phyloP scores from a whole-genome alignment of 2,113 vertebrate species.

The Nettapus auritus region DNA sequence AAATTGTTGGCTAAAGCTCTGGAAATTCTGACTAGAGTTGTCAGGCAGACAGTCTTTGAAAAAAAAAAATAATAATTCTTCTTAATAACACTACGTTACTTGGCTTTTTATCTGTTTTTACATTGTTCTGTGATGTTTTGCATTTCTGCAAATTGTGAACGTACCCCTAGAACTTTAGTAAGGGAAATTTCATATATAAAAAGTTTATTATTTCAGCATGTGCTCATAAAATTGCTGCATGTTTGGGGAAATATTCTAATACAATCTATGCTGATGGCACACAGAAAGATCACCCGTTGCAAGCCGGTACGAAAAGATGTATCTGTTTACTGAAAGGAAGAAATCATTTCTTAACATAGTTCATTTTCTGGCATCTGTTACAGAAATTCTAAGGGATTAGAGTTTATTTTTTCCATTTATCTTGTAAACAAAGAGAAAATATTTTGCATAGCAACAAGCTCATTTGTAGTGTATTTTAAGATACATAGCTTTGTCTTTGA shows the following conservation, averaged over 20 bases:
- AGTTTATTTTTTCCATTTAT: conserved; percentile 17
- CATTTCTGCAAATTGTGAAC: conserved; percentile 4
- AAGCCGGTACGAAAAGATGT: background rate
- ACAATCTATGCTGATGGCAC: background rate
- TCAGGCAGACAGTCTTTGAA: conserved; percentile 46
- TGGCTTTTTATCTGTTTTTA: conserved; percentile 53
- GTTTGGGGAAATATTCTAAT: background rate
- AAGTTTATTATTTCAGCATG: conserved; percentile 20
- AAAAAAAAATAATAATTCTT: conserved; percentile 47
- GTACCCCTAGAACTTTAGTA: conserved; percentile 3
- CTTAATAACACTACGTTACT: conserved; percentile 30
- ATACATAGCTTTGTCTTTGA: background rate
- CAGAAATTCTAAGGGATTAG: background rate
- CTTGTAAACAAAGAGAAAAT: conserved; percentile 3
- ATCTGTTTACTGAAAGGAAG: background rate
- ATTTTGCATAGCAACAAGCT: conserved; percentile 34
- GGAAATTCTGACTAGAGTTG: conserved; percentile 69
- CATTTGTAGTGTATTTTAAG: conserved; percentile 16
- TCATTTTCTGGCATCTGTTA: background rate
- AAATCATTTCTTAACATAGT: background rate
- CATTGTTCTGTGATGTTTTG: conserved; percentile 29
- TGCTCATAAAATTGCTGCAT: background rate
- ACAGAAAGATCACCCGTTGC: background rate
- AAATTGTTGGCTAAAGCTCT: conserved; percentile 64
- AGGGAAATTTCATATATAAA: background rate